Evolutionary conservation across 2,797 vertebrate species (phyloP), one percentile per base, ranked within the genome.

Genomic region (Characodon lateralis): DNA sequence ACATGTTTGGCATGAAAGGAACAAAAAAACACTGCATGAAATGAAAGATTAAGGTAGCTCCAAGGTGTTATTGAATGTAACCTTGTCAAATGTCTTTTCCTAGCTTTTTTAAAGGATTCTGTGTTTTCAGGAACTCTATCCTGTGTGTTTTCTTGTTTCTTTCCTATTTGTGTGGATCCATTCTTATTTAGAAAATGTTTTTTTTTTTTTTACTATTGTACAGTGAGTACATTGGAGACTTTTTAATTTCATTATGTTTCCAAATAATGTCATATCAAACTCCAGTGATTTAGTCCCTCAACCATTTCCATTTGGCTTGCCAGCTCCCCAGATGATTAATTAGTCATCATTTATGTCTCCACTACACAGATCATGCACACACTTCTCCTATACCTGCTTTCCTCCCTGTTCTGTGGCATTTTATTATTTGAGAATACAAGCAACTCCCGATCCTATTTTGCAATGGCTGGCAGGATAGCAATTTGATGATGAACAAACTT

Each of bases 311-410:
- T 90, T 88, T 71, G 76, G 82, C 85, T 71, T 74, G 74, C 72
- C 48, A 61, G 78, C 89, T 93, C 88, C 93, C 89, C 87, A 51
- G 91, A 93, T 93, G 92, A 94, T 93, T 93, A 91, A 95, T 95
- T 92, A 91, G 93, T 90, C 91, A 89, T 87, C 88, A 92, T 94
- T 94, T 87, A 91, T 93, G 83, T 63, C 7, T 63, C 26, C 89
- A 84, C 85, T 83, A 85, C 93, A 91, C 83, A 89, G 85, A 92
- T 89, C 77, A 22, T 56, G 73, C 79, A 71, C 81, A 90, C 89
- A 85, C 78, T 85, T 86, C 87, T 78, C 80, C 79, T 84, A 70
- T 66, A 43, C 80, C 43, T 58, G 24, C 77, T 76, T 83, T 73
- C 66, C 71, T 79, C 70, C 59, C 66, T 69, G 12, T 83, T 92